A percentile compares a stretch with the other conserved stretches of the same genome.
Conservation (phyloP, 2,888 invertebrate species). For the Bombyx huttoni region DNA sequence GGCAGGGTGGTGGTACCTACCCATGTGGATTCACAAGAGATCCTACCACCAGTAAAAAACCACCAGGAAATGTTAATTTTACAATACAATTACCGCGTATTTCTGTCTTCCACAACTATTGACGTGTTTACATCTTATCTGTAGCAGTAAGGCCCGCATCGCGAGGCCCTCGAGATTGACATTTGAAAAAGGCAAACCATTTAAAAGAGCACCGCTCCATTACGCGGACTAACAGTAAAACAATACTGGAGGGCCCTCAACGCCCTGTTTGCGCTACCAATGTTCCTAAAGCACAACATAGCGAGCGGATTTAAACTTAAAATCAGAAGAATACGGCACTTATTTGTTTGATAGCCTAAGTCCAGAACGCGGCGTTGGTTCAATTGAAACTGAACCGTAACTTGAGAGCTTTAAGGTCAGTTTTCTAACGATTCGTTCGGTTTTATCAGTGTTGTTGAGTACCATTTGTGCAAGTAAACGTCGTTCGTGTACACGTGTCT, state of each 20-base stretch:
- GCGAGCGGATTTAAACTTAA: neutral
- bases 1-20: no score
- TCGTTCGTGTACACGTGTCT: neutral
- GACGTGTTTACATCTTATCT: no score
- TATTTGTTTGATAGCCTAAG: neutral
- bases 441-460: neutral
- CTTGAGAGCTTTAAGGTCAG: neutral
- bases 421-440: neutral
- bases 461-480: constrained; percentile 2
- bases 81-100: no score
- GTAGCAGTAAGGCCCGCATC: neutral
- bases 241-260: neutral
- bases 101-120: no score
- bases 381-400: neutral
- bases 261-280: neutral
- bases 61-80: no score
- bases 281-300: neutral
- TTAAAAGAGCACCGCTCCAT: constrained; percentile 1
- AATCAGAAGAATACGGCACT: neutral
- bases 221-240: neutral
- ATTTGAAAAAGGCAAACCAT: neutral
- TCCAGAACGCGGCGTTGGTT: neutral
- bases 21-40: no score
- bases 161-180: neutral
- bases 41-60: no score